Base-by-base conservation (phyloP, 2,888 invertebrate genomes). In the Melipona beecheii region DNA sequence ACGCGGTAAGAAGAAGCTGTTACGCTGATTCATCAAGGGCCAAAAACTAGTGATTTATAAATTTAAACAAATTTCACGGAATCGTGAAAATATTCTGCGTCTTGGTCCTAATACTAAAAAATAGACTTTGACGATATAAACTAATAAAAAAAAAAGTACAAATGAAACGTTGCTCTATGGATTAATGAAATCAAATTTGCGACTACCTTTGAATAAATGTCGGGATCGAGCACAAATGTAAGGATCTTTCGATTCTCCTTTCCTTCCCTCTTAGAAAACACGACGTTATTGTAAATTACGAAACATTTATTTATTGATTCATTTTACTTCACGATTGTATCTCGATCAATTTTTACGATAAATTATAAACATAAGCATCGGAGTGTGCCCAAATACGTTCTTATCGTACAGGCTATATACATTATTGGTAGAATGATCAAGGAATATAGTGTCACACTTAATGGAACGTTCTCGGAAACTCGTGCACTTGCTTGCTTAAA, bases 341-440 rank as follows among this genome's bases (percentile, higher is more conserved):
- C 49, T 92, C 92, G 80, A 92, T 92, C 91, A 90, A 84, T 89
- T 86, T 88, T 87, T 87, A 91, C 89, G 88, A 90, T 93, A 91
- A 91, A 93, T 43, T 94, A 94, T 92, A 93, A 93, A 94, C 92
- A 91, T 92, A 93, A 92, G 91, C 90, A 92, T 92, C 91, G 90
- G 60, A 82, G 79, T 91, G 91, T 91, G 89, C 92, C 90, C 87
- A 89, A 90, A 91, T 90, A 91, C 88, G 89, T 68, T 85, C 90
- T 92, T 91, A 91, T 92, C 85, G 89, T 93, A 94, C 93, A 93
- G 86, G 90, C 90, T 92, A 92, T 92, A 93, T 93, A 93, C 94
- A 87, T 73, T 77, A 75, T 76, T 56, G 75, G 58, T 83, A 84
- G 83, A 81, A 81, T 87, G 81, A 52, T 80, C 87, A 81, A 91